phyloP scores from a whole-genome alignment of 1,140 invertebrate species.

The Cotesia vestalis region DNA sequence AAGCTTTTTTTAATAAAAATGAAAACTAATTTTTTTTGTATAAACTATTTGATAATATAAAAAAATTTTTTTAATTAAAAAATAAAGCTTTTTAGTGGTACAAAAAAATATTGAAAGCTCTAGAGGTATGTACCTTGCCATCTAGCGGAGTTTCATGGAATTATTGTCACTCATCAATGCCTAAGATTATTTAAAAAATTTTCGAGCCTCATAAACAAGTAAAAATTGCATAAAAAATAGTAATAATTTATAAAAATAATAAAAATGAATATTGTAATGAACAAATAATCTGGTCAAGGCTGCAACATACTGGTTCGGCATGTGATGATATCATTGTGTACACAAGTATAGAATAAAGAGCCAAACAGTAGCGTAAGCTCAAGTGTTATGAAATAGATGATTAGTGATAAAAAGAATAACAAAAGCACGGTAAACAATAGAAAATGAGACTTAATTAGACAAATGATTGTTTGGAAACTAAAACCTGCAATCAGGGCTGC shows the following conservation, averaged over 20 bases:
- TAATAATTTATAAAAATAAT: no score
- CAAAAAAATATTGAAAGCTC: no score
- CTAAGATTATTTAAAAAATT: constrained; percentile 38
- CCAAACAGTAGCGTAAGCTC: not conserved
- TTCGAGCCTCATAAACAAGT: constrained; percentile 1
- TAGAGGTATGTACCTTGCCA: constrained; percentile 25
- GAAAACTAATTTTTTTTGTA: no score
- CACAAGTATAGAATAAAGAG: no score
- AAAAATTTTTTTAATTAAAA: no score
- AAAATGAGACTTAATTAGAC: constrained; percentile 60
- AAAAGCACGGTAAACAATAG: constrained; percentile 49
- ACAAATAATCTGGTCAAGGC: no score
- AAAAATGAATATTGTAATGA: no score
- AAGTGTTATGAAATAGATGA: constrained; percentile 7
- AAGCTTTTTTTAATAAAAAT: no score
- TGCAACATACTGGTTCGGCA: no score
- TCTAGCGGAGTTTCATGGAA: constrained; percentile 35
- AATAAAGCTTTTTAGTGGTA: no score
- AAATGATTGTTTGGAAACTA: constrained; percentile 62
- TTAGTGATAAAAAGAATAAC: not conserved
- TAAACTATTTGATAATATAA: no score
- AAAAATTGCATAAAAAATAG: not conserved
- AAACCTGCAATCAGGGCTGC: constrained; percentile 52
- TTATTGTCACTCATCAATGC: constrained; percentile 8
- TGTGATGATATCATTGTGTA: not conserved